Evolutionary conservation across 2,888 invertebrate genomes (phyloP).

Genomic region (Frankliniella intonsa): DNA sequence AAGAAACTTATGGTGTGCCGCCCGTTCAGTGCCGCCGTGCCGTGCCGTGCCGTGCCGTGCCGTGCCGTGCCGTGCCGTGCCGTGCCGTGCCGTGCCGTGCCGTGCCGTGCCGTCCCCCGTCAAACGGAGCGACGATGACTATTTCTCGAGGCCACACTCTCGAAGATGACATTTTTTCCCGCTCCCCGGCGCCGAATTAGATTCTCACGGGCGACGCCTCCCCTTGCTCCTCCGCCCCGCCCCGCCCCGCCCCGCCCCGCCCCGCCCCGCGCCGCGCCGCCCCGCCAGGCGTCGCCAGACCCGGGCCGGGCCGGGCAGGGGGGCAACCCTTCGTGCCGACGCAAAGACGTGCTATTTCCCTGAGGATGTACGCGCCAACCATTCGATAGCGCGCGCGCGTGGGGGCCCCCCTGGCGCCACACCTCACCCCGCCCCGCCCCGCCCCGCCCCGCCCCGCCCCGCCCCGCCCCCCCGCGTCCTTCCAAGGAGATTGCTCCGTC

Average conservation of each 20-base stretch:
- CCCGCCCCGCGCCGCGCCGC: not conserved
- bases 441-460: not conserved
- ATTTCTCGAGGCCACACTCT: no score
- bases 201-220: not conserved
- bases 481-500: no score
- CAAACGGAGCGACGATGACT: no score
- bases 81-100: not conserved
- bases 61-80: slow-evolving; percentile 6
- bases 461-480: not conserved
- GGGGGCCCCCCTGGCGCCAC: not conserved
- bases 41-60: not conserved
- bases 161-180: not conserved
- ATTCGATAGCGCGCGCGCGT: no score
- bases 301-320: not conserved
- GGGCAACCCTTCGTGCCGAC: no score
- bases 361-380: no score
- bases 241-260: not conserved
- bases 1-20: not conserved
- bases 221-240: not conserved
- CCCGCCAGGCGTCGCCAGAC: not conserved
- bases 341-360: no score
- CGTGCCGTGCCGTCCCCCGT: not conserved
- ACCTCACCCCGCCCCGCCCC: not conserved
- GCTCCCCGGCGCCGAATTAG: slow-evolving; percentile 1
- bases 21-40: not conserved